Base-by-base conservation (phyloP, 2,797 vertebrate species). In the Enteromius afrohamiltoni region DNA sequence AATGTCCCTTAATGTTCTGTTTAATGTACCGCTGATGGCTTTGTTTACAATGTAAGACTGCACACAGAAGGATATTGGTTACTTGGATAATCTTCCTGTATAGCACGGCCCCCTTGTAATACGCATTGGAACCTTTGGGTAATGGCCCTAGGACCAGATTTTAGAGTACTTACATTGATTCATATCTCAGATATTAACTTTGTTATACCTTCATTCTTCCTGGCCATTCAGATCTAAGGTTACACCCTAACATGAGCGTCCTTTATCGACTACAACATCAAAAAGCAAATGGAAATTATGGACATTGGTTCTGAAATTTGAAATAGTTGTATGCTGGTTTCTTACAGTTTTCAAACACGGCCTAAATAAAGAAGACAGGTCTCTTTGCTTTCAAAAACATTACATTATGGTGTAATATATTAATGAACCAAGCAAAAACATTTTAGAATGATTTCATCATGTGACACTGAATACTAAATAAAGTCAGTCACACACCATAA, bases 321-420 rank as follows among this genome's bases (percentile, higher is more conserved):
- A 14, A 19, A 14, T 26, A 51, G 49, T 67, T 77, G 40, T 34
- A 77, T 40, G 34, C 64, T 80, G 10, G 67, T 29, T 67, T 62
- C 74, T 31, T 62, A n/a, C 31, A 29, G 23, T 64, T 80, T 49
- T 14, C 16, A 64, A 29, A 64, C 45, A 21, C 77, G 81, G 82
- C 85, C 55, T 82, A 86, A 86, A 85, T 51, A n/a, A 65, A 75
- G 40, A 69, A 21, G 42, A 65, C 37, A 34, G 80, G 51, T 78
- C 71, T 78, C 80, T 68, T 68, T 80, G 80, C 73, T 77, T 26
- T 37, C 73, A 45, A 49, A 85, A 71, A 74, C 73, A 77, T 82
- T 85, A 84, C 74, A 82, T 83, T 85, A 78, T 70, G 78, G 51
- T 85, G 80, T 75, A 81, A 64, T 83, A 83, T 82, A 85, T 83